A percentile compares a stretch with the other conserved stretches of the same genome.
These are phyloP conservation scores for Thamnaconus septentrionalis DNA, from an alignment of 2,113 vertebrate species.

Conservation along the genomic window DNA sequence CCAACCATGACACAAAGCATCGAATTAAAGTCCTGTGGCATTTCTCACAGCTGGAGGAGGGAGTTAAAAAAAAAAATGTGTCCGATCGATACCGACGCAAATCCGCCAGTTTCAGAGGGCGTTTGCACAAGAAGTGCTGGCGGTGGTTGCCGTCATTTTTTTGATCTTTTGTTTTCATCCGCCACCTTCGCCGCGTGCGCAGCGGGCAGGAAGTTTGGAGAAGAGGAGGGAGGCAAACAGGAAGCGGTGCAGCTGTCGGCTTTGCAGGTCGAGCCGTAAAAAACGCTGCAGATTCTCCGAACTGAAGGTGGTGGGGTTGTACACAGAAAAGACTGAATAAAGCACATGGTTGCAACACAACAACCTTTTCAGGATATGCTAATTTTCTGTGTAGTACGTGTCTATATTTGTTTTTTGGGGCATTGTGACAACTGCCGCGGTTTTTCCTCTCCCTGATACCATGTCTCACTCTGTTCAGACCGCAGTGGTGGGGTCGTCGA, in stretches of 20 bases:
- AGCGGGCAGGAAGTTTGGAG: not conserved
- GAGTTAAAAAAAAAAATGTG: too few species aligned
- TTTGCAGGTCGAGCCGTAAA: too few species aligned
- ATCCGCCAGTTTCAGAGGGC: not conserved
- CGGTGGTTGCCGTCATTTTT: conserved; percentile 34
- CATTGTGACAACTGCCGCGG: too few species aligned
- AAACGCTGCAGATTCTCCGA: conserved; percentile 6
- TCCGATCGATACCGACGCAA: conserved; percentile 16
- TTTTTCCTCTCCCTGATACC: too few species aligned
- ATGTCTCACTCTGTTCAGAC: too few species aligned
- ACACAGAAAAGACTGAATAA: conserved; percentile 17
- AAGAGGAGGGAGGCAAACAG: conserved; percentile 31
- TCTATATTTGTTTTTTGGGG: too few species aligned
- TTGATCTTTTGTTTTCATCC: conserved; percentile 9
- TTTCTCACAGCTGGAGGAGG: too few species aligned
- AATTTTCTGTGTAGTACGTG: too few species aligned
- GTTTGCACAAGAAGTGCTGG: conserved; percentile 45
- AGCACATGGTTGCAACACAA: not conserved
- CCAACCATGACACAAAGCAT: too few species aligned
- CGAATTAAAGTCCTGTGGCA: too few species aligned
- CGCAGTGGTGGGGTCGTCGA: too few species aligned
- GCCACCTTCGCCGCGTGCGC: conserved; percentile 22
- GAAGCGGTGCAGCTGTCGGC: conserved; percentile 33
- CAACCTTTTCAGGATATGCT: too few species aligned
- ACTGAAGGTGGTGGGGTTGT: conserved; percentile 3